Evolutionary conservation across 2,888 invertebrate species (phyloP).

Genomic region (Pseudanteris insignis): DNA sequence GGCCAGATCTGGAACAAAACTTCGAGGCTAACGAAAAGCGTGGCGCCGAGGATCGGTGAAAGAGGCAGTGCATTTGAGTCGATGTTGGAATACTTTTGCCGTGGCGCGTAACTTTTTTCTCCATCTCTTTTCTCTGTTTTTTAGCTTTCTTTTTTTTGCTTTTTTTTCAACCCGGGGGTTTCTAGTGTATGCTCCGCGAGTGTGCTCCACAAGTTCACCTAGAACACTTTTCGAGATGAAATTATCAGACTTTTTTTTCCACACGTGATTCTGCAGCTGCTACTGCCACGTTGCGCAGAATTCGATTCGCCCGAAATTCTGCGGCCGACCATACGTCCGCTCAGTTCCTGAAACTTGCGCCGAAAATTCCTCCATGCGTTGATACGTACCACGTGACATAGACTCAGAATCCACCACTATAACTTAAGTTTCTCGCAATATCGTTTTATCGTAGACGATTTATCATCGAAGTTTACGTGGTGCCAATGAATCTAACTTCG

Average conservation of each 20-base stretch:
- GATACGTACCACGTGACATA: no score
- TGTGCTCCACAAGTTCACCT: slow-evolving; percentile 15
- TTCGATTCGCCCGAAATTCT: slow-evolving; percentile 11
- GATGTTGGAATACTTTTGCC: slow-evolving; percentile 34
- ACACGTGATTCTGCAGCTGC: slow-evolving; percentile 15
- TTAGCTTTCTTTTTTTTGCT: no score
- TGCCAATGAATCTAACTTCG: no score
- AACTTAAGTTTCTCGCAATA: no score
- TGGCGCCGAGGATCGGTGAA: slow-evolving; percentile 4
- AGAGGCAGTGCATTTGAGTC: slow-evolving; percentile 17
- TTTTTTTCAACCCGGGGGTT: slow-evolving; percentile 12
- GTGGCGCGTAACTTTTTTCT: slow-evolving; percentile 29
- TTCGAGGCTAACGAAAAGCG: slow-evolving; percentile 17
- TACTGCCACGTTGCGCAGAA: slow-evolving; percentile 4
- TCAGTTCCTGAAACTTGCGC: no score
- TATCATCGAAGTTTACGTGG: no score
- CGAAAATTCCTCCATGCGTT: no score
- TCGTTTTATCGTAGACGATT: no score
- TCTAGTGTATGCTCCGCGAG: slow-evolving; percentile 10
- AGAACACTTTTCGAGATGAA: slow-evolving; percentile 29
- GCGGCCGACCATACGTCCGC: no score
- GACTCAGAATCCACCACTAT: no score
- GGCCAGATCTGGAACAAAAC: slow-evolving; percentile 12
- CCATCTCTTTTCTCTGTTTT: no score
- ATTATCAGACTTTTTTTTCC: slow-evolving; percentile 24